Evolutionary conservation across 1,140 invertebrate species (phyloP).

Genomic region (Diorhabda carinulata): DNA sequence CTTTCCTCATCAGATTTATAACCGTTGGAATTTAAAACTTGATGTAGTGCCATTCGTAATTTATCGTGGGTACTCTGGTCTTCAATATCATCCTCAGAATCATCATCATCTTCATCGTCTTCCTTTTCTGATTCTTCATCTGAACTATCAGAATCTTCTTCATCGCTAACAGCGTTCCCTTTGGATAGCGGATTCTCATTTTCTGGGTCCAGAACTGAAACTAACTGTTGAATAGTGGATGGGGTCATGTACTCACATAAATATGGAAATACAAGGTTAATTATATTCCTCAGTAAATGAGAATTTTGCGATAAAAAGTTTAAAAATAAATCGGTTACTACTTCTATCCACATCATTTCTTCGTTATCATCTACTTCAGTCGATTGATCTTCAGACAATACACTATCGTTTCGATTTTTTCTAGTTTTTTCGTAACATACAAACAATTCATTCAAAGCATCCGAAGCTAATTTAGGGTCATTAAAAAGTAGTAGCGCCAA

Average conservation of each 20-base stretch:
- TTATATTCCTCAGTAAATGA: conserved; percentile 63
- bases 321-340: conserved; percentile 71
- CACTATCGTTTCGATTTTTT: conserved; percentile 47
- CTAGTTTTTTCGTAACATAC: conserved; percentile 63
- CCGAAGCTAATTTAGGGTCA: conserved; percentile 62
- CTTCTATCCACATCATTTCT: conserved; percentile 74
- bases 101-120: conserved; percentile 42
- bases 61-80: conserved; percentile 64
- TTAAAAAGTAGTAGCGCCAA: conserved; percentile 69
- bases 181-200: conserved; percentile 57
- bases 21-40: conserved; percentile 57
- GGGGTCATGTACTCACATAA: conserved; percentile 66
- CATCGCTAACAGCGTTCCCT: conserved; percentile 48
- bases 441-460: conserved; percentile 64
- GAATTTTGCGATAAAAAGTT: conserved; percentile 68
- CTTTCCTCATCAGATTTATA: conserved; percentile 62
- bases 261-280: conserved; percentile 68
- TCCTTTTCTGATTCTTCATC: conserved; percentile 49
- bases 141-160: conserved; percentile 48
- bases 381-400: conserved; percentile 23
- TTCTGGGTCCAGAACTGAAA: conserved; percentile 66
- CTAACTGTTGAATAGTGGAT: conserved; percentile 65
- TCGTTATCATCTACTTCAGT: conserved; percentile 40
- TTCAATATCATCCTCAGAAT: conserved; percentile 52
- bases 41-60: conserved; percentile 59